Evolutionary conservation across 23 tunicate species (phyloP).

Genomic region (Ciona savignyi): DNA sequence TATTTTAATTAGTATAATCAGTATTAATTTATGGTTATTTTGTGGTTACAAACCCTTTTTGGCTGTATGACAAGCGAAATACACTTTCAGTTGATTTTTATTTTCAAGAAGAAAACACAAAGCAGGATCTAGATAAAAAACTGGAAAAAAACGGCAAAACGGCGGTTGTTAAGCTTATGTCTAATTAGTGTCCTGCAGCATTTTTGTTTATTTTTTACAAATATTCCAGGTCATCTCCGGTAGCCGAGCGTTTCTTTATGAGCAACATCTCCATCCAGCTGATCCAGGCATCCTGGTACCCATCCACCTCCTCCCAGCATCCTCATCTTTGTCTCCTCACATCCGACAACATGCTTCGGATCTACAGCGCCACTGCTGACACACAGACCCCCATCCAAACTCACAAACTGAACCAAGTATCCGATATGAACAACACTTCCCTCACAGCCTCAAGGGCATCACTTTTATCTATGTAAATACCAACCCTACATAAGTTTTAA

Average conservation of each 20-base stretch:
- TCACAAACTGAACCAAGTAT: conserved; percentile 33
- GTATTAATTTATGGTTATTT: too few species aligned
- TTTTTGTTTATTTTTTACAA: too few species aligned
- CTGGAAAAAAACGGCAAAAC: too few species aligned
- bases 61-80: background rate
- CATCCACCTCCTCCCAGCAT: conserved; percentile 16
- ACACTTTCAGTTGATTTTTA: too few species aligned
- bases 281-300: conserved; percentile 89
- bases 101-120: too few species aligned
- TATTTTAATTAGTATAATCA: too few species aligned
- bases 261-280: conserved; percentile 72
- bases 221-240: conserved; percentile 39
- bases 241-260: conserved; percentile 78
- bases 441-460: conserved; percentile 40
- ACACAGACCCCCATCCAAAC: conserved; percentile 54
- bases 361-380: conserved; percentile 46
- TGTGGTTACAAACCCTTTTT: too few species aligned
- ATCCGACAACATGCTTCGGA: conserved; percentile 62
- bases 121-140: too few species aligned
- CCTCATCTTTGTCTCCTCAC: conserved; percentile 56
- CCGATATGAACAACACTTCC: conserved; percentile 24
- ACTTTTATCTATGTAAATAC: conserved; percentile 40
- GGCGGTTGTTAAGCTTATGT: too few species aligned
- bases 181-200: too few species aligned
- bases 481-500: background rate